phyloP scores from a whole-genome alignment of 1,140 invertebrate genomes.

The Drosophila mojavensis region DNA sequence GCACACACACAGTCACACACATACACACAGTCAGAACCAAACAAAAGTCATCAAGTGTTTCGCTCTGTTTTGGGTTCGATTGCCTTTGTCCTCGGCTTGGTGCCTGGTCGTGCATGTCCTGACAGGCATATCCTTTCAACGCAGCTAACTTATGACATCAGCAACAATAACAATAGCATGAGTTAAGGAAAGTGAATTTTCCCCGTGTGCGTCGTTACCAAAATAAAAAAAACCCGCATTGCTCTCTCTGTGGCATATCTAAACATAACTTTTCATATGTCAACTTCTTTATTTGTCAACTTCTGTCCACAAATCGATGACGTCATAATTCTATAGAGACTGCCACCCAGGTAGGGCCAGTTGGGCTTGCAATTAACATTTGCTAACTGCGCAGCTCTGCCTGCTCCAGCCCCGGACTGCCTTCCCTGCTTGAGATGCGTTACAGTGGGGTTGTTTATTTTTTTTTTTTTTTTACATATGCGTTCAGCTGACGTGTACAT shows the following conservation, averaged over 20 bases:
- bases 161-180: constrained; percentile 4
- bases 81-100: background rate
- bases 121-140: background rate
- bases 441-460: constrained; percentile 39
- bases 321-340: constrained; percentile 53
- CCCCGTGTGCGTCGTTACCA: constrained; percentile 1
- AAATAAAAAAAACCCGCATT: background rate
- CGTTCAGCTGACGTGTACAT: constrained; percentile 33
- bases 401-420: background rate
- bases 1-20: constrained; percentile 25
- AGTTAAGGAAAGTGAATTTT: constrained; percentile 27
- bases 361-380: constrained; percentile 48
- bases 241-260: background rate
- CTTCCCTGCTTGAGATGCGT: background rate
- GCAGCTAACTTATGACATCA: constrained; percentile 32
- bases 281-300: constrained; percentile 2
- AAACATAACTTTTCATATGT: background rate
- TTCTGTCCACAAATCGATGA: constrained; percentile 42
- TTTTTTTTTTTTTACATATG: constrained; percentile 5
- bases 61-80: constrained; percentile 9
- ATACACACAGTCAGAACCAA: constrained; percentile 26
- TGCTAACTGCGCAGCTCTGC: constrained; percentile 58
- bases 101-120: constrained; percentile 4
- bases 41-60: constrained; percentile 15
- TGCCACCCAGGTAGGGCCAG: constrained; percentile 44